Evolutionary conservation across 2,888 invertebrate species (phyloP).

Genomic region (Rhagium mordax): DNA sequence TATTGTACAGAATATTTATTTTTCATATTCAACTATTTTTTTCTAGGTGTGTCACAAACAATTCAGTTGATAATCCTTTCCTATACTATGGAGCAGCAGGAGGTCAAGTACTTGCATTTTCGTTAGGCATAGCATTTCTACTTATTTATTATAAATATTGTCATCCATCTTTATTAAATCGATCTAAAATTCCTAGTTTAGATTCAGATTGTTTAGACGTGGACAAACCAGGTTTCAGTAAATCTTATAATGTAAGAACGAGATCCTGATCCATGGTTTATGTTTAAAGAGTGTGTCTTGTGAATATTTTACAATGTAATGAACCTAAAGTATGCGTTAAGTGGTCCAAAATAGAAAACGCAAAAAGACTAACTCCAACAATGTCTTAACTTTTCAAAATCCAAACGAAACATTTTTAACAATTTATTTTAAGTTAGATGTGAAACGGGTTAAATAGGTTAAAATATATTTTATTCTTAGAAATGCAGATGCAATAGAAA

Average conservation of each 20-base stretch:
- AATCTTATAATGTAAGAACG: slow-evolving; percentile 64
- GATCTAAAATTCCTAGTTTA: slow-evolving; percentile 61
- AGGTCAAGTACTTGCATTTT: slow-evolving; percentile 67
- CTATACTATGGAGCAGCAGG: slow-evolving; percentile 69
- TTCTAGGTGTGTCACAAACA: slow-evolving; percentile 69
- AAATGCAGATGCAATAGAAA: background rate
- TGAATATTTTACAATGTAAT: slow-evolving; percentile 3
- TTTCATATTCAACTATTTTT: background rate
- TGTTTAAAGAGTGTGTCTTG: slow-evolving; percentile 37
- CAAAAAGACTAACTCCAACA: background rate
- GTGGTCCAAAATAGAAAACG: background rate
- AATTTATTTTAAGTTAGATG: background rate
- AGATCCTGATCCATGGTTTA: slow-evolving; percentile 64
- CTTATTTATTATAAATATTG: slow-evolving; percentile 69
- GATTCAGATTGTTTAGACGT: slow-evolving; percentile 61
- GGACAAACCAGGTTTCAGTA: slow-evolving; percentile 67
- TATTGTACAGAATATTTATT: too few species aligned
- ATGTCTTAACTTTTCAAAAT: background rate
- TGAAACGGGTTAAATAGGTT: background rate
- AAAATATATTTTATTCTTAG: background rate
- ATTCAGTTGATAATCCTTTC: slow-evolving; percentile 65
- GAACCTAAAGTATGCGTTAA: background rate
- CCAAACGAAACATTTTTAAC: background rate
- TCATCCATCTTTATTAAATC: slow-evolving; percentile 66
- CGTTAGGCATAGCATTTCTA: slow-evolving; percentile 67